Evolutionary conservation across 2,888 invertebrate genomes (phyloP).

Genomic region (Chloromyia formosa): DNA sequence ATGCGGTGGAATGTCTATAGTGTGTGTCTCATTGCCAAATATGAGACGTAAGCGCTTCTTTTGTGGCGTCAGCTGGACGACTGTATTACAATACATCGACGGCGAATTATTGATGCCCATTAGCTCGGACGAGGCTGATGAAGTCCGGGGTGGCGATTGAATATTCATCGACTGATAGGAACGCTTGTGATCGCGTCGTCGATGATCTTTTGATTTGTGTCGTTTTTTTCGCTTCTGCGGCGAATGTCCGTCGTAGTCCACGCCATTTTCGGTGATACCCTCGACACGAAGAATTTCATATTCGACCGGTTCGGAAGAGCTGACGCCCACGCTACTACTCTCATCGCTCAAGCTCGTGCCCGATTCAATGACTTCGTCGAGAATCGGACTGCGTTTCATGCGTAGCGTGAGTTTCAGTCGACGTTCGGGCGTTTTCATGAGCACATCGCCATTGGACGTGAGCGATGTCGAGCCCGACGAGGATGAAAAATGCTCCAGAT

Average conservation of each 20-base stretch:
- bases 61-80: conserved; percentile 69
- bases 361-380: conserved; percentile 86
- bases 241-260: conserved; percentile 51
- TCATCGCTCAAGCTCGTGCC: conserved; percentile 75
- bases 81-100: conserved; percentile 43
- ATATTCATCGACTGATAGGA: conserved; percentile 13
- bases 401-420: conserved; percentile 81
- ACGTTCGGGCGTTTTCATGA: conserved; percentile 63
- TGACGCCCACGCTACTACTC: conserved; percentile 55
- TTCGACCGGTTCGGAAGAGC: conserved; percentile 69
- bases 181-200: conserved; percentile 46
- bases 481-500: conserved; percentile 37
- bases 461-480: neutral
- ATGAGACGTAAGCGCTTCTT: conserved; percentile 87
- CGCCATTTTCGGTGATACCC: conserved; percentile 68
- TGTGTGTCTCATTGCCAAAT: conserved; percentile 88
- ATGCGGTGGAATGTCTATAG: conserved; percentile 86
- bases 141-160: conserved; percentile 1
- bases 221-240: conserved; percentile 67
- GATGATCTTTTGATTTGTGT: conserved; percentile 68
- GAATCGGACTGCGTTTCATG: conserved; percentile 86
- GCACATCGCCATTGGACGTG: conserved; percentile 52
- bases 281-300: conserved; percentile 87
- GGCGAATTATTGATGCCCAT: conserved; percentile 19
- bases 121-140: neutral